Conservation (phyloP, 2,113 vertebrate genomes). For the Scophthalmus maximus region DNA sequence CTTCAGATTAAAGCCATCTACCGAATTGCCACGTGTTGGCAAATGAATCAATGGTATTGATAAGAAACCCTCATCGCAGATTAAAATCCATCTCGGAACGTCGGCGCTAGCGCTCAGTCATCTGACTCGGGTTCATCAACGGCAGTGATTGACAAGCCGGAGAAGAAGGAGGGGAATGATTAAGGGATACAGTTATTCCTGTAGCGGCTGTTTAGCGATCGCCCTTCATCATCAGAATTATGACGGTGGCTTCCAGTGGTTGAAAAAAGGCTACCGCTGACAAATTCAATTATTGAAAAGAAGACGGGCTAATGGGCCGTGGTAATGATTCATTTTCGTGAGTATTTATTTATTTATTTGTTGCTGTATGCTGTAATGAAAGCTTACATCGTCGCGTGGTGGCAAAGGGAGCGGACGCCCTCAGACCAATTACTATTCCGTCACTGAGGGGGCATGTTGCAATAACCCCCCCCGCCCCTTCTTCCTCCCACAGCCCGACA, state of each 20-base stretch:
- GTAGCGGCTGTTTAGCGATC: constrained; percentile 81
- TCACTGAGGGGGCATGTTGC: constrained; percentile 45
- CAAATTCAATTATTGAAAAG: constrained; percentile 98
- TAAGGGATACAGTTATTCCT: constrained; percentile 40
- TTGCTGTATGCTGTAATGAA: constrained; percentile 93
- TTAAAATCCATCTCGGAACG: constrained; percentile 53
- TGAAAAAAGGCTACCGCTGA: constrained; percentile 96
- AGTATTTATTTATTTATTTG: too few relatives aligned
- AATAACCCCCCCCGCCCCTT: constrained; percentile 43
- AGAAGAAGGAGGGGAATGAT: constrained; percentile 39
- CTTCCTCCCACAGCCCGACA: constrained; percentile 17
- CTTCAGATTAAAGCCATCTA: constrained; percentile 42
- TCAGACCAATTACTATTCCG: constrained; percentile 84
- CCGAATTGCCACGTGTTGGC: constrained; percentile 12
- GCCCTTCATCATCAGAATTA: constrained; percentile 95
- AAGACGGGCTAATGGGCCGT: constrained; percentile 94
- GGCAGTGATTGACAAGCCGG: constrained; percentile 56
- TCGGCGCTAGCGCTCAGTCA: constrained; percentile 36
- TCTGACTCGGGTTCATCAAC: constrained; percentile 54
- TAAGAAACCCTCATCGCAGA: constrained; percentile 52
- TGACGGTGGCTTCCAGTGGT: constrained; percentile 83
- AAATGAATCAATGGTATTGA: constrained; percentile 65
- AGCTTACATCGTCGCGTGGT: constrained; percentile 86
- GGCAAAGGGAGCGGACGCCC: constrained; percentile 81
- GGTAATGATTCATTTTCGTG: constrained; percentile 96